Evolutionary conservation across 2,888 invertebrate species (phyloP).

Genomic region (Drosophila antonietae): DNA sequence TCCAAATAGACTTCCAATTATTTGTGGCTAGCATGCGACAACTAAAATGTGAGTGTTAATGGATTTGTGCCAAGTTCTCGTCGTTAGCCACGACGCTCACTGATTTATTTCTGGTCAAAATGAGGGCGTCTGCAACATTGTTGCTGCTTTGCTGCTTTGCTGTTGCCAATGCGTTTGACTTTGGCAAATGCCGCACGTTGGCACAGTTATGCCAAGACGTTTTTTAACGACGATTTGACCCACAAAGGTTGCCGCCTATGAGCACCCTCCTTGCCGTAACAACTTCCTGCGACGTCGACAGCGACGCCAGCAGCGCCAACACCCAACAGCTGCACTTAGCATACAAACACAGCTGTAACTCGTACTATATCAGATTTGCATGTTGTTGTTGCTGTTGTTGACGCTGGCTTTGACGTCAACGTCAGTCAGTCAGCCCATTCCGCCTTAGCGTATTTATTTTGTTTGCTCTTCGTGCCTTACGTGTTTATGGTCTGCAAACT

Average conservation of each 20-base stretch:
- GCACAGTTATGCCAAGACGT: conserved; percentile 55
- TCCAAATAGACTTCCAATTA: conserved; percentile 67
- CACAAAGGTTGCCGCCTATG: conserved; percentile 66
- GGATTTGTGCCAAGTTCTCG: conserved; percentile 79
- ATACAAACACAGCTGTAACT: conserved; percentile 22
- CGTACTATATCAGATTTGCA: conserved; percentile 33
- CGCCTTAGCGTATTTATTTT: conserved; percentile 45
- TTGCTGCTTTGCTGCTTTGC: conserved; percentile 20
- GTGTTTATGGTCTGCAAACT: conserved; percentile 75
- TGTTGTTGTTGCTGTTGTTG: conserved; percentile 14
- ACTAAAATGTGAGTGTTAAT: conserved; percentile 66
- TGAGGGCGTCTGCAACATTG: conserved; percentile 41
- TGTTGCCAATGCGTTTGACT: conserved; percentile 62
- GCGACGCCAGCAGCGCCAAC: conserved; percentile 22
- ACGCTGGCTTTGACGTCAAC: background rate
- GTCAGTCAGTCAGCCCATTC: conserved; percentile 1
- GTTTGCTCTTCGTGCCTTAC: conserved; percentile 69
- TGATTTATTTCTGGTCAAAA: conserved; percentile 71
- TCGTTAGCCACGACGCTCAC: conserved; percentile 33
- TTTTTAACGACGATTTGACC: conserved; percentile 63
- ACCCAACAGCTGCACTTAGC: conserved; percentile 32
- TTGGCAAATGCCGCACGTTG: conserved; percentile 56
- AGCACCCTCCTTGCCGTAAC: conserved; percentile 53
- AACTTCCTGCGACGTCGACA: conserved; percentile 63
- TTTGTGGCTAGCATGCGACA: conserved; percentile 65